Evolutionary conservation across 2,797 vertebrate genomes (phyloP).

Genomic region (Peromyscus melanophrys): DNA sequence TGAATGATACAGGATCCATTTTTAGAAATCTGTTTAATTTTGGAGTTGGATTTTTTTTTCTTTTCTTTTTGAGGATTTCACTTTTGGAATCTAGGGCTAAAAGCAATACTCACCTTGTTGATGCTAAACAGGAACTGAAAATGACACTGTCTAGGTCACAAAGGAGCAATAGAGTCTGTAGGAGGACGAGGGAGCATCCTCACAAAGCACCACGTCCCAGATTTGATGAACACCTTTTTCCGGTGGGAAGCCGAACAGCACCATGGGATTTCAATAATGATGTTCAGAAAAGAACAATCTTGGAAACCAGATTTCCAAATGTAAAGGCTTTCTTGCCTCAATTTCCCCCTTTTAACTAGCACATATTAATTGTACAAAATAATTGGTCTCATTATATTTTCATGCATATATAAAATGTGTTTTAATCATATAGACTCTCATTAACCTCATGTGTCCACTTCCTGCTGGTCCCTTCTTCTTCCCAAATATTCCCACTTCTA

Average conservation of each 20-base stretch:
- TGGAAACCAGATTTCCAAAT: conserved; percentile 46
- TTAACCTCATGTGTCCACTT: neutral
- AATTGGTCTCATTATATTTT: neutral
- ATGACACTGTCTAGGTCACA: neutral
- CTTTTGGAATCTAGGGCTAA: conserved; percentile 39
- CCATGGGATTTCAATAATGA: neutral
- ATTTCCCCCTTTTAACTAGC: neutral
- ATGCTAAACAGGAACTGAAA: conserved; percentile 50
- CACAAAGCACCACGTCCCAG: neutral
- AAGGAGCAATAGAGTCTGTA: neutral
- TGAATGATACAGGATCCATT: conserved; percentile 76
- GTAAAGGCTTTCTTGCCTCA: neutral
- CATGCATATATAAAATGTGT: neutral
- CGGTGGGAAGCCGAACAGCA: neutral
- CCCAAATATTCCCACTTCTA: neutral
- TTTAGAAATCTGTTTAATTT: conserved; percentile 84
- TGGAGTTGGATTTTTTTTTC: neutral
- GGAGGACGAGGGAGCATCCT: conserved; percentile 6
- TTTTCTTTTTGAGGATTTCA: conserved; percentile 30
- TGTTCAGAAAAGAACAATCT: neutral
- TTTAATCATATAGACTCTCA: neutral
- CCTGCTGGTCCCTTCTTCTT: neutral
- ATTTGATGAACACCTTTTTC: neutral
- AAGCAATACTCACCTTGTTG: conserved; percentile 56
- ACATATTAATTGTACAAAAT: neutral